A percentile compares a stretch with the other conserved stretches of the same genome.
phyloP scores from a whole-genome alignment of 1,140 invertebrate species.

The Lepidotrigona ventralis region DNA sequence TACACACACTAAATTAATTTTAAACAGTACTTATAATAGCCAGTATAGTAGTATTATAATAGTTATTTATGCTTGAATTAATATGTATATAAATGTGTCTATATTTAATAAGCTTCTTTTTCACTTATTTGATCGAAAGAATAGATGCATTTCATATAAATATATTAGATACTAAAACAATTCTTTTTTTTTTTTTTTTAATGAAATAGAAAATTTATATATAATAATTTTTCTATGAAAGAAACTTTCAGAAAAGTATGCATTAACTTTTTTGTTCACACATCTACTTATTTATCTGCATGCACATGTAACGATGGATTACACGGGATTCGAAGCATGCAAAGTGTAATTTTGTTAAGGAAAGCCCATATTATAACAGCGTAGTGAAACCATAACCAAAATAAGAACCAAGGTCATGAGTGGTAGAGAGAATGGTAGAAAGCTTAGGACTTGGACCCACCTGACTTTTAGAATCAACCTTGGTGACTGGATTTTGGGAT shows the following conservation, averaged over 20 bases:
- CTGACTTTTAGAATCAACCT: conserved; percentile 83
- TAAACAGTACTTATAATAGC: not conserved
- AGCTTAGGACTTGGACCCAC: conserved; percentile 80
- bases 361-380: conserved; percentile 57
- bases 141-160: not conserved
- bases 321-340: conserved; percentile 50
- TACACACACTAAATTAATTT: not conserved
- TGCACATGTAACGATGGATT: conserved; percentile 26
- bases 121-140: not conserved
- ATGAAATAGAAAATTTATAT: not conserved
- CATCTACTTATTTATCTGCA: conserved; percentile 21
- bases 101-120: not conserved
- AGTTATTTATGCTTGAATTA: not conserved
- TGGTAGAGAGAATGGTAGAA: conserved; percentile 65
- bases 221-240: not conserved
- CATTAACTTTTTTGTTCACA: not conserved
- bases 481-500: conserved; percentile 77
- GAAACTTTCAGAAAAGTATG: not conserved
- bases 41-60: not conserved
- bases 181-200: too few relatives aligned
- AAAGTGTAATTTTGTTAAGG: conserved; percentile 46
- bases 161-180: too few relatives aligned
- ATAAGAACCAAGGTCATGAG: conserved; percentile 67
- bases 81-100: not conserved
- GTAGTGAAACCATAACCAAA: conserved; percentile 56